Conservation (phyloP, 2,113 vertebrate genomes). For the Peucedramus taeniatus region DNA sequence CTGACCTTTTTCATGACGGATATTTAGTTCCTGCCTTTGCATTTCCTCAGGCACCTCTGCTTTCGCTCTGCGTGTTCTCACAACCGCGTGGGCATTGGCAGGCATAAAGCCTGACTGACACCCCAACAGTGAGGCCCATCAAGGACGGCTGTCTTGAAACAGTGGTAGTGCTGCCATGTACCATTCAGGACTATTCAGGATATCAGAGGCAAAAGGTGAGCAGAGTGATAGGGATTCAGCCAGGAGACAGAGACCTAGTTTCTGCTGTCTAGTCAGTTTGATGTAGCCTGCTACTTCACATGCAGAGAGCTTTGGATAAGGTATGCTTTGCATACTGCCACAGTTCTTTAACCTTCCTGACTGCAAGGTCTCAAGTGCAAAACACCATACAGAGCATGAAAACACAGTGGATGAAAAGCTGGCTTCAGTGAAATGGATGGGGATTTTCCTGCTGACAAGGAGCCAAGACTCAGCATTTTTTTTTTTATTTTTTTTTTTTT, state of each 20-base stretch:
- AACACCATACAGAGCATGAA: background rate
- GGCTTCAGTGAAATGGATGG: background rate
- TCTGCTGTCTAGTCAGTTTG: background rate
- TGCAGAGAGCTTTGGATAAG: background rate
- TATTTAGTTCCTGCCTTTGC: background rate
- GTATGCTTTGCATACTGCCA: background rate
- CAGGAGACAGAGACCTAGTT: background rate
- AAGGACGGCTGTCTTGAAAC: background rate
- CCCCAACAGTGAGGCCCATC: background rate
- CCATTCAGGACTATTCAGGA: background rate
- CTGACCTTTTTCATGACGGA: background rate
- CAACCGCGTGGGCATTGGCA: accelerated
- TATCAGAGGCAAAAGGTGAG: background rate
- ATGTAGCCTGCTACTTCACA: background rate
- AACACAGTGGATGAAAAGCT: background rate
- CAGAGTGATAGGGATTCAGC: background rate
- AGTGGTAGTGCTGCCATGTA: accelerated
- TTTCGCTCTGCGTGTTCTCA: background rate
- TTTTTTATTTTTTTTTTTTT: background rate
- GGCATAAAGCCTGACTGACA: background rate
- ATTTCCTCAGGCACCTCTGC: background rate
- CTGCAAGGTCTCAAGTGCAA: background rate
- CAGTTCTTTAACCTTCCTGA: background rate
- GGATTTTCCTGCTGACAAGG: slow-evolving; percentile 5
- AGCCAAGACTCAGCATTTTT: background rate